phyloP scores from a whole-genome alignment of 2,113 vertebrate genomes.

The Triplophysa dalaica region DNA sequence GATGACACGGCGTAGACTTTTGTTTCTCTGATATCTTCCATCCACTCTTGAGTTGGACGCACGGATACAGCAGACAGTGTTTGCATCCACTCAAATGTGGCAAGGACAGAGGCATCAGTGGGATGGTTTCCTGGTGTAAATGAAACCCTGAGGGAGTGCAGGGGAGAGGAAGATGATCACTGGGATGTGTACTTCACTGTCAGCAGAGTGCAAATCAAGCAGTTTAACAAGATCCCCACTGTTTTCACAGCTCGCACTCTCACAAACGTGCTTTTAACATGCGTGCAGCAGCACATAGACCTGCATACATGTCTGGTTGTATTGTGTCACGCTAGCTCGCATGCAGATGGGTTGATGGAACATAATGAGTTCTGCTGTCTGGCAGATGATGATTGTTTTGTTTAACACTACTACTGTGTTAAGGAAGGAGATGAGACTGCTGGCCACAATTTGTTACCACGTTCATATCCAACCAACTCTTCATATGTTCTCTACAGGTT shows the following conservation, averaged over 20 bases:
- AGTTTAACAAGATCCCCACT: constrained; percentile 69
- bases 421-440: constrained; percentile 48
- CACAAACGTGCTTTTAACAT: background rate
- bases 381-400: constrained; percentile 67
- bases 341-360: background rate
- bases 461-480: background rate
- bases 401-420: constrained; percentile 69
- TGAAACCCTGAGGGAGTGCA: constrained; percentile 71
- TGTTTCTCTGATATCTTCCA: constrained; percentile 55
- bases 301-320: background rate
- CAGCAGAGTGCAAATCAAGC: constrained; percentile 69
- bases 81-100: constrained; percentile 71
- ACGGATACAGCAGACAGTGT: constrained; percentile 68
- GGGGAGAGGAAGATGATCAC: constrained; percentile 67
- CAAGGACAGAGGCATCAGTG: constrained; percentile 66
- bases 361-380: constrained; percentile 63
- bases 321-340: constrained; percentile 11
- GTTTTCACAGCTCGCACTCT: constrained; percentile 28
- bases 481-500: no score
- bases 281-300: background rate
- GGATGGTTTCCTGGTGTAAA: constrained; percentile 73
- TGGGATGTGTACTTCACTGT: constrained; percentile 28
- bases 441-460: constrained; percentile 29
- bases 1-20: constrained; percentile 57
- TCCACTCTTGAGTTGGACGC: background rate